Evolutionary conservation across 2,113 vertebrate genomes (phyloP), one percentile per base, ranked within the genome.

Genomic region (Mustela nigripes): DNA sequence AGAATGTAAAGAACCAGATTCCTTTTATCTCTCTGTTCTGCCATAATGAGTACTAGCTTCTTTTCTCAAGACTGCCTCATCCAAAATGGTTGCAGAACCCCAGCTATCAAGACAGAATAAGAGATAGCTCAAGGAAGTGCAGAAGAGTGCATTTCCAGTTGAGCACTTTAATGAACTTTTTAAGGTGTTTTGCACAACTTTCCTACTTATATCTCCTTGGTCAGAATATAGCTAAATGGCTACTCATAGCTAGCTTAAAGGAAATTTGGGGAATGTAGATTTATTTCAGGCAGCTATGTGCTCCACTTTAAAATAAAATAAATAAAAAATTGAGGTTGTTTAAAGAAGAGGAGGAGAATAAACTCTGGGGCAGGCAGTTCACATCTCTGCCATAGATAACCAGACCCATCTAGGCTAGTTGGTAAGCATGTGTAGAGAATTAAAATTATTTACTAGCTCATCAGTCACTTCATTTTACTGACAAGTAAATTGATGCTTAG

Each of bases 11-110:
- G 39, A 80, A 45, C 14, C 28, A 62, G 21, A 6, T 81, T 80
- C 16, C 63, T 85, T 80, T 90, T 53, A 48, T 60, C 18, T 94
- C 71, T 94, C 53, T 85, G n/a, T 90, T 90, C 28, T 94, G 73
- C 53, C 42, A 63, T 45, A 28, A 42, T 63, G 42, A 53, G 9
- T 91, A 62, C 28, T 45, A 91, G 45, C 42, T 84, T 86, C 50
- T 83, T 14, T 78, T 65, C 31, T 87, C 45, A 48, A n/a, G 26
- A 5, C 65, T 83, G 31, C 19, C 8, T 21, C 83, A 36, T 65
- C 45, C 45, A 79, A 9, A n/a, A 39, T 58, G 16, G 48, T 53
- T 94, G 24, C 36, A 19, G 31, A 31, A 76, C 45, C 74, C 56
- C 14, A 9, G 31, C 58, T 82, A 1, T 76, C 82, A 60, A 48